Conservation (phyloP, 2,888 invertebrate species). For the Plagiodera versicolora region DNA sequence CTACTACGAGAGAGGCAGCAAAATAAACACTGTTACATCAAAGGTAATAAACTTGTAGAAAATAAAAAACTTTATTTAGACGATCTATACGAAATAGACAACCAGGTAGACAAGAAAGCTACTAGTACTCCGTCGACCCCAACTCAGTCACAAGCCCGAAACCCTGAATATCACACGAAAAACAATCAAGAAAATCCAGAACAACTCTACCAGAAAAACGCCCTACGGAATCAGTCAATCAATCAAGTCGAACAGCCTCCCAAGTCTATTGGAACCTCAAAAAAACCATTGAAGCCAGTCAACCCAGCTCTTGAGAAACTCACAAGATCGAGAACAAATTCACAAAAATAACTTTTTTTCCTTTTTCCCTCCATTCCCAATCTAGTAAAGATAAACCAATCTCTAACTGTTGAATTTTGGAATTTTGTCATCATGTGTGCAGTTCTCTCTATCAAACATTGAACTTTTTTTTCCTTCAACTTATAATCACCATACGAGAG, state of each 20-base stretch:
- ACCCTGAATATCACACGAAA: constrained; percentile 3
- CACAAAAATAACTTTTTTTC: not conserved
- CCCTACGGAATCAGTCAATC: constrained; percentile 7
- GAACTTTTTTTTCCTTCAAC: not conserved
- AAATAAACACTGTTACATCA: too few species aligned
- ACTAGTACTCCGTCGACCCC: constrained; percentile 5
- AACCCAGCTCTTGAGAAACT: constrained; percentile 7
- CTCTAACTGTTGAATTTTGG: not conserved
- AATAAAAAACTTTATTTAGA: too few species aligned
- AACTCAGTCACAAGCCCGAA: constrained; percentile 1
- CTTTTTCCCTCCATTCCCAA: not conserved
- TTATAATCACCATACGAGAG: not conserved
- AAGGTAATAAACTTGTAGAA: too few species aligned
- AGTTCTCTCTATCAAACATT: constrained; percentile 8
- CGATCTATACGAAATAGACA: too few species aligned
- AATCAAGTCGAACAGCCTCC: not conserved
- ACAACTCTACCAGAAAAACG: not conserved
- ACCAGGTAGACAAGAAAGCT: too few species aligned
- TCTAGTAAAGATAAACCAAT: not conserved
- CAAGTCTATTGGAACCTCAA: constrained; percentile 7
- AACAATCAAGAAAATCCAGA: constrained; percentile 7
- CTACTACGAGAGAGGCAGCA: too few species aligned
- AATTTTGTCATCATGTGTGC: constrained; percentile 2
- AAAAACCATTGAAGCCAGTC: not conserved
- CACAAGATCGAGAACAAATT: constrained; percentile 10